Conservation (phyloP, 2,888 invertebrate genomes). For the Chymomyza amoena region DNA sequence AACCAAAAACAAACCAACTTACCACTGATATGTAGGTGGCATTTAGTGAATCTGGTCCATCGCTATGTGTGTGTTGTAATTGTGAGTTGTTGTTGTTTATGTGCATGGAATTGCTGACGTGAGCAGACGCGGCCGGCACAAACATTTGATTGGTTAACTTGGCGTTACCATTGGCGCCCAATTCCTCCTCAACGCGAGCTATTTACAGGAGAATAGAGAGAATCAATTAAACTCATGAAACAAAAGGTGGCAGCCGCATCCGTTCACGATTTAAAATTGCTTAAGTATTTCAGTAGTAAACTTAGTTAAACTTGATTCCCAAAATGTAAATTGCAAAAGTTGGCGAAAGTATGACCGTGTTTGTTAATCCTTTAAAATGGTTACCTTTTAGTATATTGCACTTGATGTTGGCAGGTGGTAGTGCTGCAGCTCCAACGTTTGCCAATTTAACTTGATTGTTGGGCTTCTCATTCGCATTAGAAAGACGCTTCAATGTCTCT, state of each 20-base stretch:
- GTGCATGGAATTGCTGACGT: conserved; percentile 51
- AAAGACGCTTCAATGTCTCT: conserved; percentile 83
- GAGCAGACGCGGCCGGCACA: conserved; percentile 79
- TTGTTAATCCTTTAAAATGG: conserved; percentile 24
- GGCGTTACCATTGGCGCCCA: conserved; percentile 78
- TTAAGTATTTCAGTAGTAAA: neutral
- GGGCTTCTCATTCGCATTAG: conserved; percentile 82
- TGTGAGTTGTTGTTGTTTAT: conserved; percentile 45
- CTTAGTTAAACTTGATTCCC: too few relatives aligned
- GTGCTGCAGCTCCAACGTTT: conserved; percentile 82
- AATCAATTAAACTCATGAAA: neutral
- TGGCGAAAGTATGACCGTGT: neutral
- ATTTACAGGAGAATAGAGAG: conserved; percentile 3
- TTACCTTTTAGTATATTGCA: conserved; percentile 96
- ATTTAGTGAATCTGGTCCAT: conserved; percentile 80
- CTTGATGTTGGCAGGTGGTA: conserved; percentile 94
- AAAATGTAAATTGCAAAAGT: too few relatives aligned
- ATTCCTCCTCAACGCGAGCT: conserved; percentile 84
- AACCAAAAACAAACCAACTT: conserved; percentile 76
- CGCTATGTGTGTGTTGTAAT: conserved; percentile 62
- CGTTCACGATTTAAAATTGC: neutral
- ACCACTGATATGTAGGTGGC: conserved; percentile 89
- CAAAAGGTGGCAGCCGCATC: neutral
- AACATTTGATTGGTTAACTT: conserved; percentile 82
- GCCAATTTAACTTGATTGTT: conserved; percentile 86